These are phyloP conservation scores for Hirtodrosophila histrioides DNA, from an alignment of 2,888 invertebrate genomes.

Conservation along the genomic window DNA sequence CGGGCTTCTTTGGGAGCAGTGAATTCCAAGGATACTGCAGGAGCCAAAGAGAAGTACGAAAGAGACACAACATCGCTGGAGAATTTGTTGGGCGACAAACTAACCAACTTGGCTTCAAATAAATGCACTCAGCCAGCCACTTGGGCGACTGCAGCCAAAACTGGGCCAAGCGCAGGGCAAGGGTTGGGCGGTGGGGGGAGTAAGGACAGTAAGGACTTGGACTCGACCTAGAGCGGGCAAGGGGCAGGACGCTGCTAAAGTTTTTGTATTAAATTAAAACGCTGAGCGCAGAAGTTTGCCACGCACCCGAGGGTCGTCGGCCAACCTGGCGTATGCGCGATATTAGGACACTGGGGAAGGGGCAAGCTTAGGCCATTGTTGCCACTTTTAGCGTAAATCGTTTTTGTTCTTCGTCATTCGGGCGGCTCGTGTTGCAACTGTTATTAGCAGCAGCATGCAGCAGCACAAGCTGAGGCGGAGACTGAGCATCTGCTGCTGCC, in stretches of 20 bases:
- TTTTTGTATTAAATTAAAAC: conserved; percentile 80
- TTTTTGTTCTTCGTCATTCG: conserved; percentile 54
- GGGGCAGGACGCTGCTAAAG: conserved; percentile 49
- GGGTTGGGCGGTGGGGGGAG: no score
- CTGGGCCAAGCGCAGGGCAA: no score
- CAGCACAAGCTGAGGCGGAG: conserved; percentile 4
- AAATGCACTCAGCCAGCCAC: conserved; percentile 69
- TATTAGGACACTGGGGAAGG: conserved; percentile 12
- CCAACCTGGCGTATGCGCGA: conserved; percentile 61
- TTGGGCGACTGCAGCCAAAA: background rate
- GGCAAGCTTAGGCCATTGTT: conserved; percentile 64
- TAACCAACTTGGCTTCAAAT: conserved; percentile 73
- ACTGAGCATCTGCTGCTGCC: conserved; percentile 38
- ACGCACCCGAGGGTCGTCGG: background rate
- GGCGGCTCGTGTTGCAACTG: conserved; percentile 68
- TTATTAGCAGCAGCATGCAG: conserved; percentile 60
- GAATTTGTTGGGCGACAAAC: conserved; percentile 65
- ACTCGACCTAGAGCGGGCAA: conserved; percentile 53
- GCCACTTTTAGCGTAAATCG: conserved; percentile 74
- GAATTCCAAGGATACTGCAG: no score
- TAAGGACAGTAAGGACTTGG: conserved; percentile 4
- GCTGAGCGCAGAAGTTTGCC: conserved; percentile 29
- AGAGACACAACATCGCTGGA: conserved; percentile 35
- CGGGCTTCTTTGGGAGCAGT: no score
- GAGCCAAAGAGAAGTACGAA: background rate